These are phyloP conservation scores for Oenanthe oenanthe DNA, from an alignment of 2,113 vertebrate genomes.

Conservation along the genomic window DNA sequence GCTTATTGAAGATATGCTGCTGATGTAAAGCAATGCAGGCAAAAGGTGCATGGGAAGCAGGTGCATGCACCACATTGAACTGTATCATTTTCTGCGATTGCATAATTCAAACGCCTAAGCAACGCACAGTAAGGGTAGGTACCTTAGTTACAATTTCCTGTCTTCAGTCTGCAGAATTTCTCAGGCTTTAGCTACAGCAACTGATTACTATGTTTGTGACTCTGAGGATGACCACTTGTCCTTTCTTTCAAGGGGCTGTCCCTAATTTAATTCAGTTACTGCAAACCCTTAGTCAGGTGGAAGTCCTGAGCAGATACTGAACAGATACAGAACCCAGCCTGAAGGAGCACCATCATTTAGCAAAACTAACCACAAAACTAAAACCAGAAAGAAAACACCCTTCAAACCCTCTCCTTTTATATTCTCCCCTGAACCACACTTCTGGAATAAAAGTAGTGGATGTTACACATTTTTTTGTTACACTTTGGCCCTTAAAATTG, in stretches of 20 bases:
- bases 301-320: neutral
- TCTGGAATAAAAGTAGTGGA: neutral
- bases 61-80: neutral
- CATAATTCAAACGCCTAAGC: neutral
- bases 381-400: neutral
- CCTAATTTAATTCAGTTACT: neutral
- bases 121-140: neutral
- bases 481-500: neutral
- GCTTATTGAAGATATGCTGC: neutral
- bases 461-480: neutral
- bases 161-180: neutral
- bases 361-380: neutral
- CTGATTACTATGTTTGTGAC: neutral
- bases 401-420: neutral
- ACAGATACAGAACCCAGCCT: neutral
- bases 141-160: neutral
- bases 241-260: neutral
- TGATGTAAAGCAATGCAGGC: neutral
- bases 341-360: neutral
- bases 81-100: neutral
- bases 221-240: neutral
- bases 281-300: neutral
- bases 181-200: neutral
- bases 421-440: neutral
- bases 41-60: neutral